These are phyloP conservation scores for Orbicella faveolata DNA, from an alignment of 64 coral and sea anemone genomes.

Conservation along the genomic window DNA sequence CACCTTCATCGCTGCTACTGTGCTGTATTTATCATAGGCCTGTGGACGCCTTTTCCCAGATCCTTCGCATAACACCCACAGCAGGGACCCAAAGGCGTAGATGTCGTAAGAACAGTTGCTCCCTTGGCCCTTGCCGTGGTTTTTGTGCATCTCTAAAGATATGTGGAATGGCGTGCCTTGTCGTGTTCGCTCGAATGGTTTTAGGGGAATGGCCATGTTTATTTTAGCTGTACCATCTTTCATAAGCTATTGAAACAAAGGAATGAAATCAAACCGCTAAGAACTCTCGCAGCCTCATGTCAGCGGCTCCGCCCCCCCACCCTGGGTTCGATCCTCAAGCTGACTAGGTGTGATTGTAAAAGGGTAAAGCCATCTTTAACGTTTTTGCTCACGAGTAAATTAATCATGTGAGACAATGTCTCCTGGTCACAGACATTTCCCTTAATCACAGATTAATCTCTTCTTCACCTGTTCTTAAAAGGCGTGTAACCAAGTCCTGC, in stretches of 20 bases:
- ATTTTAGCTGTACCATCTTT: constrained; percentile 48
- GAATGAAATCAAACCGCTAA: too few relatives aligned
- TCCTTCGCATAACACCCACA: constrained; percentile 55
- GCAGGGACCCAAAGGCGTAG: constrained; percentile 45
- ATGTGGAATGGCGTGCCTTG: constrained; percentile 50
- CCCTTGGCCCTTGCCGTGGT: neutral
- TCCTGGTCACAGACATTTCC: too few relatives aligned
- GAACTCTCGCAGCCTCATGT: too few relatives aligned
- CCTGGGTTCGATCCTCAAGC: too few relatives aligned
- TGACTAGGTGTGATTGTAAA: too few relatives aligned
- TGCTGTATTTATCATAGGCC: constrained; percentile 7
- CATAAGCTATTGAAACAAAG: constrained; percentile 12
- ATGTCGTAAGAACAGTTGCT: constrained; percentile 16
- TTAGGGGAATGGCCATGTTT: constrained; percentile 43
- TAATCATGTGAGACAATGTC: too few relatives aligned
- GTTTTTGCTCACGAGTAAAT: too few relatives aligned
- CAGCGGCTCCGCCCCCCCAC: too few relatives aligned
- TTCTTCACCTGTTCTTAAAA: too few relatives aligned
- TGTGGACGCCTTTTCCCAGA: constrained; percentile 28
- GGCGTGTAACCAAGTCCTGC: too few relatives aligned
- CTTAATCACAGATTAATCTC: too few relatives aligned
- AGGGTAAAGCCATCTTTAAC: too few relatives aligned
- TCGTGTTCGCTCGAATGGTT: constrained; percentile 47
- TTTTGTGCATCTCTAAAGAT: constrained; percentile 43
- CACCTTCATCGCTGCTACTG: constrained; percentile 12